Conservation (phyloP, 2,113 vertebrate species). For the Copsychus sechellarum region DNA sequence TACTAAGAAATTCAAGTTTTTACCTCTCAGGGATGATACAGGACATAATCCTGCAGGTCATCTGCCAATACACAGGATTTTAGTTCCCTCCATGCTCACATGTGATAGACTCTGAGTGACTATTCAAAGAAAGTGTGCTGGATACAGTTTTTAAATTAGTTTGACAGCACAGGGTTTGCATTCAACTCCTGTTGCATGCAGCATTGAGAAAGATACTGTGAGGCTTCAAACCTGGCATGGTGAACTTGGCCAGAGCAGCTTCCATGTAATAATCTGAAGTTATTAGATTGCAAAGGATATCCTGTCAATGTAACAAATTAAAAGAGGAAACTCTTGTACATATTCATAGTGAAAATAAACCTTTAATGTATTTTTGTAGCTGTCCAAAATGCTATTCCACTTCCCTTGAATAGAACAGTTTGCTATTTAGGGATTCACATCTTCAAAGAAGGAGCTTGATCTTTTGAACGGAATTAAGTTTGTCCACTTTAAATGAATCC, state of each 20-base stretch:
- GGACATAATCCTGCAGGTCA: neutral
- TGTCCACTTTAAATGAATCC: neutral
- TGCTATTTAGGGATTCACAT: neutral
- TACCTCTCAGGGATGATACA: neutral
- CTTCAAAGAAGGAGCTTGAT: neutral
- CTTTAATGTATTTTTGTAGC: neutral
- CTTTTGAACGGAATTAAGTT: neutral
- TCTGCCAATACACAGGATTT: neutral
- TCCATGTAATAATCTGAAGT: neutral
- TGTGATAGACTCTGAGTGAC: neutral
- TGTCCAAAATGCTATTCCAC: neutral
- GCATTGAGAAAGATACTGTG: neutral
- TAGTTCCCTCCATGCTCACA: neutral
- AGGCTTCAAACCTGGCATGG: neutral
- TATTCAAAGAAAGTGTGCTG: neutral
- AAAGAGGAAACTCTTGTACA: neutral
- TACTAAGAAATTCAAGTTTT: neutral
- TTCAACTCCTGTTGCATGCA: neutral
- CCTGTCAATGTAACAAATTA: neutral
- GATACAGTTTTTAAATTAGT: neutral
- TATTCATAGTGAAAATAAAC: neutral
- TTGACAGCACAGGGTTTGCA: neutral
- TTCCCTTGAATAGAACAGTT: neutral
- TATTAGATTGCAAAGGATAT: neutral
- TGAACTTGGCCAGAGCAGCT: neutral